phyloP scores from a whole-genome alignment of 1,140 invertebrate genomes.

The Geopemphigus sp. region DNA sequence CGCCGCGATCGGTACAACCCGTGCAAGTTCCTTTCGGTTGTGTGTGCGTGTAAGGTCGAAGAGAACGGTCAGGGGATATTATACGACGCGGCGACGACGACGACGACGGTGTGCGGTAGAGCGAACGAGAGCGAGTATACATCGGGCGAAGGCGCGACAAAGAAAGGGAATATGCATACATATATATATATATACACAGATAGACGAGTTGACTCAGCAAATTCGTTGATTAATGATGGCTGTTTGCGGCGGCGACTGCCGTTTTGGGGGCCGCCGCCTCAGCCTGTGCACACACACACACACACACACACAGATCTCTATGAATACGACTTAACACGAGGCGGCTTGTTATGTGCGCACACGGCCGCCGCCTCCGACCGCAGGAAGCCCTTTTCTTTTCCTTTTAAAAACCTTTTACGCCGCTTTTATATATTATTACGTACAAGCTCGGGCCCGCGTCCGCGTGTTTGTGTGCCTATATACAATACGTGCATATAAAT shows the following conservation, averaged over 20 bases:
- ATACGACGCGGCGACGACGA: neutral
- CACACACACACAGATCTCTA: conserved; percentile 11
- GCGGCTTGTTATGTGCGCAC: conserved; percentile 32
- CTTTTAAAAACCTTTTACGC: conserved; percentile 47
- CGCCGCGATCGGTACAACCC: no score
- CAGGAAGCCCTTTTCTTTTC: conserved; percentile 46
- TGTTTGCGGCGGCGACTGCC: conserved; percentile 34
- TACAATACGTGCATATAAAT: neutral
- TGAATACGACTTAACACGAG: conserved; percentile 46
- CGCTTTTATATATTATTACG: conserved; percentile 18
- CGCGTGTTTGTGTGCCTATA: neutral
- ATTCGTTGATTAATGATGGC: conserved; percentile 49
- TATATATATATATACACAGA: neutral
- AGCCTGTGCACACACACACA: neutral
- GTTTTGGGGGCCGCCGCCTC: neutral
- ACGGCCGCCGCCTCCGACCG: neutral
- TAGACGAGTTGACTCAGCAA: conserved; percentile 48
- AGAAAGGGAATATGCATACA: neutral
- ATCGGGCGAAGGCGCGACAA: neutral
- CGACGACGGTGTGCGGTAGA: neutral
- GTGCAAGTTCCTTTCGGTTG: no score
- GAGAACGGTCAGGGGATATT: conserved; percentile 44
- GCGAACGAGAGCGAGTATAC: neutral
- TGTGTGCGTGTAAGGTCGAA: neutral
- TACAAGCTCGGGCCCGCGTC: neutral